Base-by-base conservation (phyloP, 2,888 invertebrate genomes). In the Netelia inedita region DNA sequence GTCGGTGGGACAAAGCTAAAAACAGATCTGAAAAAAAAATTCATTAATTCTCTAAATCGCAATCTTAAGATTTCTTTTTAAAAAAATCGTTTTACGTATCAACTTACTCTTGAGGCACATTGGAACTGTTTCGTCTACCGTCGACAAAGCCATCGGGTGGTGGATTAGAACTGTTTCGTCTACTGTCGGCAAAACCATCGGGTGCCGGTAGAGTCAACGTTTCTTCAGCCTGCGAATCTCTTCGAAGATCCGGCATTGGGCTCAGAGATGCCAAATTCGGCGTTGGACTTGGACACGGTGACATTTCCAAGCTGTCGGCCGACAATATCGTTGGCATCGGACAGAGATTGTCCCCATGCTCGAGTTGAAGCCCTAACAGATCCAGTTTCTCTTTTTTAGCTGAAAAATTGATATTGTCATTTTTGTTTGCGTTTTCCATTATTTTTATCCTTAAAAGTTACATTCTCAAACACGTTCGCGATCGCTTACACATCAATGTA, bases 141-240 rank as follows among this genome's bases (percentile, higher is more conserved):
- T 97, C 97, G 2, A 97, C 97, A 93, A 98, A 98, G 89, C 97
- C 97, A 21, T 96, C 95, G 5, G 98, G 98, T 66, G 96, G 75
- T 28, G 91, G 83, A 83, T 91, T 92, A 1, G 92, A 92, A 81
- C 94, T 93, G 76, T 93, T 93, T 14, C 97, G 95, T 57, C 97
- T 95, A 86, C 97, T 96, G 90, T 98, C 98, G 1, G 98, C 98
- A 93, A 98, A 98, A 89, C 97, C 97, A 43, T 96, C 95, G 8
- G 98, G 98, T 63, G 96, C 97, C 0, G 97, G 97, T 86, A 97
- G 94, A 83, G 95, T 94, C 80, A 95, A 88, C 84, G 94, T 94
- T 79, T 95, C 95, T 61, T 96, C 96, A 69, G 95, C 94, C 83
- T 95, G 94, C 3, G 96, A 96, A 89, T 96, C 96, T 74, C 96